Conservation (phyloP, 2,888 invertebrate species). For the Nemotelus pantherinus region DNA sequence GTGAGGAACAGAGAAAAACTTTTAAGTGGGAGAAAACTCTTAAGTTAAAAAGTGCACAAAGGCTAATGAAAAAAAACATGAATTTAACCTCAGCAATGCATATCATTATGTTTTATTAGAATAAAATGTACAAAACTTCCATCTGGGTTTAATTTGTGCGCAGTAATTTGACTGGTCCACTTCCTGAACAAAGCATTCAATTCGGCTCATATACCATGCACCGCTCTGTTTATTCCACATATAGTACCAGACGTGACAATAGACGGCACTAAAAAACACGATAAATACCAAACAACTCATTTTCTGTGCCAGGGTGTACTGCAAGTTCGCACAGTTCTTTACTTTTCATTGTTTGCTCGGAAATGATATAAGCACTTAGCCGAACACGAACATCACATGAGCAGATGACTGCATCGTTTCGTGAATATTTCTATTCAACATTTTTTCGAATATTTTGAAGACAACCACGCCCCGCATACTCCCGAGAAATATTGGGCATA, state of each 20-base stretch:
- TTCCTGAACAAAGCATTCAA: no score
- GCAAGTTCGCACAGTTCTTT: neutral
- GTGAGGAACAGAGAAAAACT: no score
- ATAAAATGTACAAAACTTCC: no score
- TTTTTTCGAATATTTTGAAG: neutral
- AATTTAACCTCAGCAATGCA: no score
- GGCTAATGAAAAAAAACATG: no score
- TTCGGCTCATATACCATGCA: no score
- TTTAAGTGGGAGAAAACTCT: no score
- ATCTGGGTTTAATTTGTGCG: no score
- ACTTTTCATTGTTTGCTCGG: neutral
- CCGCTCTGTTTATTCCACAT: no score
- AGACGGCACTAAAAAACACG: neutral
- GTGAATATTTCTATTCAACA: neutral
- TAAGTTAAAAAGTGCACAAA: no score
- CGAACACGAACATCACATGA: conserved; percentile 2
- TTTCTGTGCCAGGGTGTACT: neutral
- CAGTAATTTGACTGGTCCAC: no score
- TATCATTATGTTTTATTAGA: no score
- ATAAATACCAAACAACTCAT: conserved; percentile 2
- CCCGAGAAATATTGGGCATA: neutral
- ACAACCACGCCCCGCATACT: conserved; percentile 16
- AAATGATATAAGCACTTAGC: neutral
- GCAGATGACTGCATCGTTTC: neutral
- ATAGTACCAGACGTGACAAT: neutral